A percentile compares a stretch with the other conserved stretches of the same genome.
These are phyloP conservation scores for Patiria pectinifera DNA, from an alignment of 53 echinoderm and acorn worm genomes.

Conservation along the genomic window DNA sequence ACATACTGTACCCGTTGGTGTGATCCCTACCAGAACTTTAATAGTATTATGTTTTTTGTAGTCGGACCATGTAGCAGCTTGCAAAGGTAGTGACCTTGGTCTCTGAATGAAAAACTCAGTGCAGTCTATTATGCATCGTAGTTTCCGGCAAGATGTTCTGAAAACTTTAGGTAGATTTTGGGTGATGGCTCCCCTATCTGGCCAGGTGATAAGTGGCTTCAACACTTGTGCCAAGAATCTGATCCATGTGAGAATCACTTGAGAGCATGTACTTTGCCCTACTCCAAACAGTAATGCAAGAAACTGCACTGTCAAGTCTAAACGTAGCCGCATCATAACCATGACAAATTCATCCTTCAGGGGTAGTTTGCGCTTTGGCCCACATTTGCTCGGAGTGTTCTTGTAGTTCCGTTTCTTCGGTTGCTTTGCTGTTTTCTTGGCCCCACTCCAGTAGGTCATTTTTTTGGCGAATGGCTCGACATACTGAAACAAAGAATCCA, in stretches of 20 bases:
- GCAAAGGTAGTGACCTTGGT: slow-evolving; percentile 54
- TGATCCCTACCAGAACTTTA: slow-evolving; percentile 69
- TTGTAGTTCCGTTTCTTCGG: background rate
- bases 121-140: slow-evolving; percentile 73
- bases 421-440: background rate
- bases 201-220: slow-evolving; percentile 44
- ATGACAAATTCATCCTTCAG: slow-evolving; percentile 36
- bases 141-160: slow-evolving; percentile 1
- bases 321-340: slow-evolving; percentile 43
- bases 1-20: slow-evolving; percentile 69
- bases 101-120: slow-evolving; percentile 79
- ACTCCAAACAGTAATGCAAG: slow-evolving; percentile 45
- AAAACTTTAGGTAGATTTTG: background rate
- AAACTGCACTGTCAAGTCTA: slow-evolving; percentile 47
- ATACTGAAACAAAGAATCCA: slow-evolving; percentile 37
- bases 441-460: slow-evolving; percentile 35
- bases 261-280: slow-evolving; percentile 23
- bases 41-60: slow-evolving; percentile 77
- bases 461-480: slow-evolving; percentile 24
- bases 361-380: slow-evolving; percentile 35
- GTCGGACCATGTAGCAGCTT: slow-evolving; percentile 81
- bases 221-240: slow-evolving; percentile 40
- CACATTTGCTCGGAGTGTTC: slow-evolving; percentile 22
- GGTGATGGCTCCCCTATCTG: slow-evolving; percentile 29
- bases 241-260: slow-evolving; percentile 40